phyloP scores from a whole-genome alignment of 2,113 vertebrate genomes.

The Dicentrarchus labrax region DNA sequence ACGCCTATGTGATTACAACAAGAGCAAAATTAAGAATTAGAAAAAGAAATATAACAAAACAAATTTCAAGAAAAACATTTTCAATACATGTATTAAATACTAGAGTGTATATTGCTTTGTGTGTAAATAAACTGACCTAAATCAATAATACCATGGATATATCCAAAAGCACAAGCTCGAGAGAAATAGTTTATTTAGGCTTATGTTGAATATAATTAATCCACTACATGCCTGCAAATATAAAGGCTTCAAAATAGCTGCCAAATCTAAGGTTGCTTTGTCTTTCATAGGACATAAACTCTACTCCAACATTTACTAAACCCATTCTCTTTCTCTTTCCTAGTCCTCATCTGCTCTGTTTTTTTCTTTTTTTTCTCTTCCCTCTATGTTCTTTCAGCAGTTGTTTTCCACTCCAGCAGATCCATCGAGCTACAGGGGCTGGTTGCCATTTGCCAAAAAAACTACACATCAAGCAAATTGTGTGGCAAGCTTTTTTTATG shows the following conservation, averaged over 20 bases:
- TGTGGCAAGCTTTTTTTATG: slow-evolving; percentile 61
- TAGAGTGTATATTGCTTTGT: too few species aligned
- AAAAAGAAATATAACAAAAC: neutral
- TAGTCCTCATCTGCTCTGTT: slow-evolving; percentile 39
- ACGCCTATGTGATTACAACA: neutral
- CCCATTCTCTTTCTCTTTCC: neutral
- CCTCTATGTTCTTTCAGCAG: slow-evolving; percentile 28
- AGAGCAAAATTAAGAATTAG: neutral
- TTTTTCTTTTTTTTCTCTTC: neutral
- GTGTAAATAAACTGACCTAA: neutral
- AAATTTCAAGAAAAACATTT: neutral
- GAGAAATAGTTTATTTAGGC: neutral
- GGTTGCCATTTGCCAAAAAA: slow-evolving; percentile 62
- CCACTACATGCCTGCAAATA: neutral
- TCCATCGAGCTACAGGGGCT: slow-evolving; percentile 59
- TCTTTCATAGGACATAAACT: slow-evolving; percentile 3
- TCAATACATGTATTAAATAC: neutral
- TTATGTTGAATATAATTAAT: neutral
- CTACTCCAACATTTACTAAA: slow-evolving; percentile 4
- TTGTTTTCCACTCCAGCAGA: slow-evolving; percentile 66
- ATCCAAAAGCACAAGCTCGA: neutral
- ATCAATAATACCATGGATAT: neutral
- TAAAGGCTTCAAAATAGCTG: neutral
- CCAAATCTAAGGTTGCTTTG: neutral
- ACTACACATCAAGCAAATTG: slow-evolving; percentile 69